Conservation (phyloP, 2,113 vertebrate genomes). For the Hipposideros armiger region DNA sequence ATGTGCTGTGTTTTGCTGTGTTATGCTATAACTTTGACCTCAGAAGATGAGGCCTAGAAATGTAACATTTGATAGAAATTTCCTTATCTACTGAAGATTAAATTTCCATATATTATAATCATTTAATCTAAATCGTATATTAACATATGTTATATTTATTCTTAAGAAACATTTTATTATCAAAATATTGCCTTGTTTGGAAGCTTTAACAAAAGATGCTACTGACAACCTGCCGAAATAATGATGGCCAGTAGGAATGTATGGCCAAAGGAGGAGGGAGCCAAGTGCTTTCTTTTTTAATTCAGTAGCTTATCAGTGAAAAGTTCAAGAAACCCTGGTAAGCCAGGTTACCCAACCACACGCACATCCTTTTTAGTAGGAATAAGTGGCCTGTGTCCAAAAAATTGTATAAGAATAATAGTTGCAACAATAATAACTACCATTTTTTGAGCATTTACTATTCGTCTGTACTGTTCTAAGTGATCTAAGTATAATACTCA, state of each 20-base stretch:
- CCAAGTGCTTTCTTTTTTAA: background rate
- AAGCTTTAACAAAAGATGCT: background rate
- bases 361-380: background rate
- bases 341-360: background rate
- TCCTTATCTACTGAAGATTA: background rate
- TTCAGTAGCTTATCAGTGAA: slow-evolving; percentile 26
- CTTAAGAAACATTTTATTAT: slow-evolving; percentile 48
- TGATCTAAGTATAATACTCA: background rate
- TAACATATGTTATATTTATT: background rate
- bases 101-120: slow-evolving; percentile 34
- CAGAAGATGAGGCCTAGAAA: background rate
- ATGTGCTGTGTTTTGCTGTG: background rate
- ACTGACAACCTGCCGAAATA: background rate
- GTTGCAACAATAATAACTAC: background rate
- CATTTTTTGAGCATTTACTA: slow-evolving; percentile 20
- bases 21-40: background rate
- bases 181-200: background rate
- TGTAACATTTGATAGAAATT: background rate
- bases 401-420: background rate
- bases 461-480: slow-evolving; percentile 12
- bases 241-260: background rate
- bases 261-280: background rate
- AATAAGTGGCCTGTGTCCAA: background rate
- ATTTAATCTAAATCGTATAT: slow-evolving; percentile 7
- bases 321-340: slow-evolving; percentile 29